A percentile compares a stretch with the other conserved stretches of the same genome.
phyloP scores from a whole-genome alignment of 2,888 invertebrate genomes.

The Stenodera caucasica region DNA sequence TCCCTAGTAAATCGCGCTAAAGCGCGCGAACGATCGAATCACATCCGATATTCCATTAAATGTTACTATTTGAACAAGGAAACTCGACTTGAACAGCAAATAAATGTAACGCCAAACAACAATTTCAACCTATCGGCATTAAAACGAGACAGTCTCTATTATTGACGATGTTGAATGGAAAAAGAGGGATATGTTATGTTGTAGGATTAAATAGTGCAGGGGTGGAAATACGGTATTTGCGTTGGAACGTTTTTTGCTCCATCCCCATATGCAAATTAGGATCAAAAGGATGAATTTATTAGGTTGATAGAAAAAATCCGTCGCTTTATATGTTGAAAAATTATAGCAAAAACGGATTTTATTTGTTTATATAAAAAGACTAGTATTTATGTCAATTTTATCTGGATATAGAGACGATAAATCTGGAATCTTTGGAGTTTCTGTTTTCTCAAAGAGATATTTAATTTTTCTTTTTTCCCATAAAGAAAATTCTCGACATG shows the following conservation, averaged over 20 bases:
- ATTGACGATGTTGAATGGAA: background rate
- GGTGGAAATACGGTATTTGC: background rate
- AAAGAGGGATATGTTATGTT: background rate
- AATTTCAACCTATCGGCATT: background rate
- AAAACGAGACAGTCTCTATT: background rate
- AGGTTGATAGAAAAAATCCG: background rate
- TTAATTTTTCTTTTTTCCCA: background rate
- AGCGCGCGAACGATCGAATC: constrained; percentile 35
- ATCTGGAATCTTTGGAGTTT: background rate
- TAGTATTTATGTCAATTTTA: background rate
- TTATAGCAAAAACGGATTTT: background rate
- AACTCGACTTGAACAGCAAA: constrained; percentile 44
- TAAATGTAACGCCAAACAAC: constrained; percentile 45
- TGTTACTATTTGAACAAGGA: constrained; percentile 49
- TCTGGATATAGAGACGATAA: background rate
- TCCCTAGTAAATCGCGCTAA: constrained; percentile 34
- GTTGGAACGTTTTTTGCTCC: background rate
- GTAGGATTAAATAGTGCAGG: background rate
- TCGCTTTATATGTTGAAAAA: background rate
- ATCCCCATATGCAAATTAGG: background rate
- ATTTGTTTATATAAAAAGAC: background rate
- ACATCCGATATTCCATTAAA: constrained; percentile 52
- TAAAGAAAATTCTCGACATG: constrained; percentile 14
- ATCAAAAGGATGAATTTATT: constrained; percentile 5
- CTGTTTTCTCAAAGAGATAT: background rate